Percentiles rank a stretch among this genome's conserved stretches.
Evolutionary conservation across 2,113 vertebrate genomes (phyloP).

Genomic region (crab-eating macaque (Macaca fascicularis)): T2T-MFA8v1.1 NC_088379.1:111137001-111137500

Average conservation of each 20-base stretch:
- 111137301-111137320: not conserved
- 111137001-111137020: too few species aligned
- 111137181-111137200: too few species aligned
- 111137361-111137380: not conserved
- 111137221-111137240: not conserved
- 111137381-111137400: not conserved
- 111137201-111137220: too few species aligned
- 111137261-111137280: not conserved
- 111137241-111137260: not conserved
- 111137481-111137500: not conserved
- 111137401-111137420: not conserved
- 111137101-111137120: too few species aligned
- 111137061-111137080: not conserved
- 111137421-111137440: not conserved
- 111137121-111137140: too few species aligned
- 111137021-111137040: not conserved
- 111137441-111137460: not conserved
- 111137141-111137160: too few species aligned
- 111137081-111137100: too few species aligned
- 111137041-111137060: constrained; percentile 58
- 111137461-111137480: not conserved
- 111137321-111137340: not conserved
- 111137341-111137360: not conserved
- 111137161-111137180: too few species aligned
- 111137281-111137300: not conserved